Base-by-base conservation (phyloP, 2,888 invertebrate species). In the Lutraria lutraria region DNA sequence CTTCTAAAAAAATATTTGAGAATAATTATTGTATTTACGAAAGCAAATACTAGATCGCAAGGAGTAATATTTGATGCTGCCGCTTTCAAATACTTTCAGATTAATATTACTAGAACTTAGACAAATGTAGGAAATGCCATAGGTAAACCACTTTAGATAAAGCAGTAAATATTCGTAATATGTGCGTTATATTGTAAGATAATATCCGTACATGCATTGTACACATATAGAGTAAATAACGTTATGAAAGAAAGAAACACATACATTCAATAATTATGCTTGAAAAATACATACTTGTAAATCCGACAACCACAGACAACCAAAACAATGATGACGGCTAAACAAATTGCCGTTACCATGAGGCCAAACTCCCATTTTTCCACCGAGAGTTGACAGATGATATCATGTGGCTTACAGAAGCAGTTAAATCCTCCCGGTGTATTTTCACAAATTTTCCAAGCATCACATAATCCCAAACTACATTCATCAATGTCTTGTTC, bases 401-500 rank as follows among this genome's bases (percentile, higher is more conserved):
- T 68, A 25, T 89, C 87, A 81, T 34, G 52, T 15, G 72, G 29
- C 13, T 88, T 80, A 72, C 90, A 90, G 85, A 34, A 63, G 82
- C 90, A 90, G 19, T 91, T 86, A 29, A 86, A 91, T 21, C 88
- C 63, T 52, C 89, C 89, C 21, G 79, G 34, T 6, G 31, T 72
- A 76, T 91, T 89, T 2, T 60, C 31, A 86, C 91, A 91, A 12
- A 72, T 25, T 34, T 86, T 56, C 43, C 52, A 54, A 0, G 79
- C 82, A 10, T 82, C 63, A 72, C 93, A 93, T 1, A 90, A 88
- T 19, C 86, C 84, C 54, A 87, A 85, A 8, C 79, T n/a, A 86
- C 93, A 93, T 83, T 92, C 91, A 80, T 91, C 84, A n/a, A 90
- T 85, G 31, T 92, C 91, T 0, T 63, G 34, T 52, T 89, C 89